Evolutionary conservation across 2,113 vertebrate species (phyloP).

Genomic region (Oxygymnocypris stewartii): DNA sequence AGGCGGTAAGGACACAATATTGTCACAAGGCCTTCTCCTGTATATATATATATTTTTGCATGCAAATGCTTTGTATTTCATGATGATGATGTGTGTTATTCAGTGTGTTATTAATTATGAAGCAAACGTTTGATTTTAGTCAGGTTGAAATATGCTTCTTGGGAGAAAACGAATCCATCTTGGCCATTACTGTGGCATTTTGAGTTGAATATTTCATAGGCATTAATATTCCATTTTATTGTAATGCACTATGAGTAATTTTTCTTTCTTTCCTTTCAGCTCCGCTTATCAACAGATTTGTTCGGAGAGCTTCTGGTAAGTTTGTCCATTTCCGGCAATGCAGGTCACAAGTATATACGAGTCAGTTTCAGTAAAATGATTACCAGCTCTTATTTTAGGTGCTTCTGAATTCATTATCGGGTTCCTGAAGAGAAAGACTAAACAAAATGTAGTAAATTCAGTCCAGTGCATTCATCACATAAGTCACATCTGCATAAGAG

Average conservation of each 20-base stretch:
- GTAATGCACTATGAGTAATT: neutral
- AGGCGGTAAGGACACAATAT: neutral
- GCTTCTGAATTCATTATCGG: neutral
- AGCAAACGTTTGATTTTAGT: neutral
- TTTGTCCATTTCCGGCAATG: conserved; percentile 16
- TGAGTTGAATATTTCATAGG: neutral
- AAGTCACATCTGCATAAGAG: neutral
- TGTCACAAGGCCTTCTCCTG: neutral
- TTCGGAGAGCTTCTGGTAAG: conserved; percentile 92
- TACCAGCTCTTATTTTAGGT: neutral
- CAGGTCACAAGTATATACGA: neutral
- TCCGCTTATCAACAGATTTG: conserved; percentile 91
- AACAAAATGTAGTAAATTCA: neutral
- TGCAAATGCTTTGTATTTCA: conserved; percentile 39
- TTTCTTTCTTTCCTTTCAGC: conserved; percentile 73
- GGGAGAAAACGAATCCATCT: neutral
- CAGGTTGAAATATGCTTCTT: neutral
- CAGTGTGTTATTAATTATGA: neutral
- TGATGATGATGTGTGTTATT: neutral
- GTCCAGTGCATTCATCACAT: neutral
- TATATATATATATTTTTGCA: neutral
- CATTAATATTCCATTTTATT: neutral
- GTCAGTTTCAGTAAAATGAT: neutral
- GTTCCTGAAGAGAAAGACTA: neutral
- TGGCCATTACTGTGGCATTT: neutral